Evolutionary conservation across 2,888 invertebrate genomes (phyloP).

Genomic region (Agapostemon virescens): DNA sequence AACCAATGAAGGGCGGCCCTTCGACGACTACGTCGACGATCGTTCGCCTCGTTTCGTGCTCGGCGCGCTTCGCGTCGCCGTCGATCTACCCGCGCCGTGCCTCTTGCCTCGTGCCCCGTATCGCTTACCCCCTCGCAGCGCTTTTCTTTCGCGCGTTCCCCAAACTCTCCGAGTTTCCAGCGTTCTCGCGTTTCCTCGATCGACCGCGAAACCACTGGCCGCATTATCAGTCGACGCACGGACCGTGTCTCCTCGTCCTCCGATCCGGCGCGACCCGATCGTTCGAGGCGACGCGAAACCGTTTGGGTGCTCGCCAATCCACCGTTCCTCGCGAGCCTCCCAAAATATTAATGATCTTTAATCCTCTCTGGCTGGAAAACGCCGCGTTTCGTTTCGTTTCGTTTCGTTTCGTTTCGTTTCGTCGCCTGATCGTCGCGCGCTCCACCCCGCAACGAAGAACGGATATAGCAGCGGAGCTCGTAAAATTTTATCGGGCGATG

Average conservation of each 20-base stretch:
- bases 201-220: conserved; percentile 16
- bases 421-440: too few species aligned
- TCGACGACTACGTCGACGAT: conserved; percentile 43
- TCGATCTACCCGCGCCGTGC: not conserved
- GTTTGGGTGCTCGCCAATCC: conserved; percentile 69
- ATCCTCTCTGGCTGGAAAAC: conserved; percentile 36
- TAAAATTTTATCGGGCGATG: not conserved
- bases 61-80: conserved; percentile 17
- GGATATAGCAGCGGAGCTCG: not conserved
- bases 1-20: conserved; percentile 72
- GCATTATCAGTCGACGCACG: conserved; percentile 71
- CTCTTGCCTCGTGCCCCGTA: not conserved
- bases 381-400: not conserved
- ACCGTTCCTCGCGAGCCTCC: conserved; percentile 48
- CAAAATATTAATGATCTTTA: conserved; percentile 71
- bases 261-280: conserved; percentile 67
- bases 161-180: conserved; percentile 1
- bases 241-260: conserved; percentile 62
- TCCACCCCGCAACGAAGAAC: not conserved
- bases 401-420: not conserved
- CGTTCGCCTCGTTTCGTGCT: conserved; percentile 27
- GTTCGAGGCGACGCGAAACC: conserved; percentile 55
- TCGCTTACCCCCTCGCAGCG: not conserved
- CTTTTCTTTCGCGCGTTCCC: not conserved
- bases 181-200: conserved; percentile 18